Evolutionary conservation across 2,888 invertebrate species (phyloP).

Genomic region (Agelastica alni): DNA sequence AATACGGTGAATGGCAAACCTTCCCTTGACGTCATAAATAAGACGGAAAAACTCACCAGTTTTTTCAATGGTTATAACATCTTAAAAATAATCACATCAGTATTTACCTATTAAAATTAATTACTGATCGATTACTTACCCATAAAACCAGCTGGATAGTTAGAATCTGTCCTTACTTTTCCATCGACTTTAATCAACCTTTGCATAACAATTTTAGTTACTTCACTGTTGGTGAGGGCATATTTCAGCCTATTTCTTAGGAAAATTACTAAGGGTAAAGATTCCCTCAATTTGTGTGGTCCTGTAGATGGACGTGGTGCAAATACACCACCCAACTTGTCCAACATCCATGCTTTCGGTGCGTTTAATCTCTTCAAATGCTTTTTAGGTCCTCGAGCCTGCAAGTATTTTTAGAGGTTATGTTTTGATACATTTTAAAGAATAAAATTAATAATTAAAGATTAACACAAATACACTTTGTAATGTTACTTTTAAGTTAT

Average conservation of each 20-base stretch:
- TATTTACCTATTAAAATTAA: neutral
- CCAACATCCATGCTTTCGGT: constrained; percentile 99
- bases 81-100: constrained; percentile 62
- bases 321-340: constrained; percentile 97
- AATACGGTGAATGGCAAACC: constrained; percentile 97
- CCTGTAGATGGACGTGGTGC: constrained; percentile 97
- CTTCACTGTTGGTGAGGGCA: constrained; percentile 95
- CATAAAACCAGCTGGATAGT: constrained; percentile 99
- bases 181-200: constrained; percentile 97
- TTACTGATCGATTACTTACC: too few relatives aligned
- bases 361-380: constrained; percentile 99
- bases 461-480: too few relatives aligned
- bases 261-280: constrained; percentile 94
- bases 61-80: constrained; percentile 98
- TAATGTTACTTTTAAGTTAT: too few relatives aligned
- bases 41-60: constrained; percentile 97
- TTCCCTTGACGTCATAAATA: constrained; percentile 98
- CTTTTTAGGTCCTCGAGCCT: constrained; percentile 99
- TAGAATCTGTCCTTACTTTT: constrained; percentile 96
- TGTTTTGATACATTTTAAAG: constrained; percentile 6
- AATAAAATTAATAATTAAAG: neutral
- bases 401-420: constrained; percentile 43
- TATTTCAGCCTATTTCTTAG: constrained; percentile 97
- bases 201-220: constrained; percentile 97
- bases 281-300: constrained; percentile 97